These are phyloP conservation scores for Hydroisotoma schaefferi DNA, from an alignment of 2,888 invertebrate genomes.

Conservation along the genomic window DNA sequence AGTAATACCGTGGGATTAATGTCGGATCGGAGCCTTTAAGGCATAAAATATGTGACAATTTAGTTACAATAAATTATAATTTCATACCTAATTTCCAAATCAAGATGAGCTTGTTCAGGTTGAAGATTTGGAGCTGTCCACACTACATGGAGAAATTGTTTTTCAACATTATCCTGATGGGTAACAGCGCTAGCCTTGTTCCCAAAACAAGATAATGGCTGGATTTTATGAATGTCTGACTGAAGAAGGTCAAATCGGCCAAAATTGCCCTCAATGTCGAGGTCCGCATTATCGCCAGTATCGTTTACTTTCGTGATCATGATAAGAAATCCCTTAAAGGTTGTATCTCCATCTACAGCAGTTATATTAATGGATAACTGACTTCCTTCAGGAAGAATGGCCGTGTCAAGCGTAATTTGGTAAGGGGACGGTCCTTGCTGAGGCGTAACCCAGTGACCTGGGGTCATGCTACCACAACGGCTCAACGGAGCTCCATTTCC, in stretches of 20 bases:
- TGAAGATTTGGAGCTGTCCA: constrained; percentile 26
- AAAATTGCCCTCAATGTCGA: too few species aligned
- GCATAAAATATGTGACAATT: too few species aligned
- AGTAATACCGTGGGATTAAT: neutral
- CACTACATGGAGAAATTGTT: constrained; percentile 16
- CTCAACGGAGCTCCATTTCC: constrained; percentile 28
- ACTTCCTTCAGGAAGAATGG: constrained; percentile 14
- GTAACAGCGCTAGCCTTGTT: constrained; percentile 25
- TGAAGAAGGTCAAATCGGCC: constrained; percentile 17
- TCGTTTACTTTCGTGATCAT: constrained; percentile 19
- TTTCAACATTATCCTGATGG: constrained; percentile 17
- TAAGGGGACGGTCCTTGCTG: constrained; percentile 23
- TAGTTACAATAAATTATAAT: too few species aligned
- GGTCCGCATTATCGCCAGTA: too few species aligned
- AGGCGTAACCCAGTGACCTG: constrained; percentile 28
- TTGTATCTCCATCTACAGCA: constrained; percentile 8
- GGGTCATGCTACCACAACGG: constrained; percentile 27
- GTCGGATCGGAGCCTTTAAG: too few species aligned
- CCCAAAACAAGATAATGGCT: constrained; percentile 23
- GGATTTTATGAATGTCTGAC: constrained; percentile 12
- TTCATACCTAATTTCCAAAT: constrained; percentile 2
- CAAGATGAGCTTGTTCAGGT: neutral
- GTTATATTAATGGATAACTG: constrained; percentile 20
- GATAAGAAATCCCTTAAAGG: constrained; percentile 31
- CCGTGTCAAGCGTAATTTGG: constrained; percentile 15